These are phyloP conservation scores for Blastobasis adustella DNA, from an alignment of 2,888 invertebrate species.

Conservation along the genomic window DNA sequence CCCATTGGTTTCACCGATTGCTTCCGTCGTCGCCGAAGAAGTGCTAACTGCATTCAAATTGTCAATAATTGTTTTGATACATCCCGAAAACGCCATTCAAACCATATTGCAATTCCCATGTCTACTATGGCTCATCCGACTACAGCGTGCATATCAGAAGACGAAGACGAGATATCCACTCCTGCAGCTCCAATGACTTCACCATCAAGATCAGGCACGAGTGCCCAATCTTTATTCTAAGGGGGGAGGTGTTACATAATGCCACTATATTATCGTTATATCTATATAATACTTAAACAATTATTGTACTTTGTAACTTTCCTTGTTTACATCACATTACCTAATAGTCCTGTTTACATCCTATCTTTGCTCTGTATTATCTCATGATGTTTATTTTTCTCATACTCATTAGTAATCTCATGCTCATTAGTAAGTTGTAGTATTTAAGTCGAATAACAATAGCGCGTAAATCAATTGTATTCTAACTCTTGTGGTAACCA, in stretches of 20 bases:
- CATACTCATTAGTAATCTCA: no score
- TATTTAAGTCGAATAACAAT: no score
- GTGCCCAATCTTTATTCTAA: conserved; percentile 1
- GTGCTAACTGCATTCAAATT: conserved; percentile 8
- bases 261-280: not conserved
- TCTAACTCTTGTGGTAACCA: no score
- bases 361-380: no score
- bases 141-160: not conserved
- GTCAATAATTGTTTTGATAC: conserved; percentile 15
- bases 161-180: not conserved
- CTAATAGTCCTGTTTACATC: no score
- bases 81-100: not conserved
- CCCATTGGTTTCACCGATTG: not conserved
- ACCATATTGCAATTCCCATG: not conserved
- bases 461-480: no score
- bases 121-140: not conserved
- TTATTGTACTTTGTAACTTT: no score
- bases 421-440: no score
- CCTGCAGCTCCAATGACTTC: conserved; percentile 1
- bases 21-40: not conserved
- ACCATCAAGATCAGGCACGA: not conserved
- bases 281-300: no score
- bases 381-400: no score
- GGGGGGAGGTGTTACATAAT: conserved; percentile 2
- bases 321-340: no score